Percentiles rank a stretch among this genome's conserved stretches.
phyloP scores from a whole-genome alignment of 2,888 invertebrate species.

The Willowsia nigromaculata region DNA sequence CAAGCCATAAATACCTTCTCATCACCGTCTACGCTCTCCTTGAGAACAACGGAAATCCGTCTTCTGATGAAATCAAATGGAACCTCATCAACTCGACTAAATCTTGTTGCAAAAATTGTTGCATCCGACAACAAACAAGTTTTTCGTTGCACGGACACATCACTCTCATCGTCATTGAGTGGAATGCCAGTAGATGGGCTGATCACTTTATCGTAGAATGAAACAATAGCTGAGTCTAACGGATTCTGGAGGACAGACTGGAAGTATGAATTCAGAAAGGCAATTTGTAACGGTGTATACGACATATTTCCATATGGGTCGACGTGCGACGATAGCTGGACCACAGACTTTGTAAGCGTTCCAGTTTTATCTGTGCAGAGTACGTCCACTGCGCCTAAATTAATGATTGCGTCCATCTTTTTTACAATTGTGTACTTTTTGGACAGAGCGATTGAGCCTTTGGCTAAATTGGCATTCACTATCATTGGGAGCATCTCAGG shows the following conservation, averaged over 20 bases:
- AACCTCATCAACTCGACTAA: constrained; percentile 60
- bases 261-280: constrained; percentile 68
- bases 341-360: constrained; percentile 58
- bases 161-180: background rate
- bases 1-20: constrained; percentile 34
- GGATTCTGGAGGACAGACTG: constrained; percentile 60
- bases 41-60: constrained; percentile 57
- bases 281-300: constrained; percentile 28
- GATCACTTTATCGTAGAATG: background rate
- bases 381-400: constrained; percentile 64
- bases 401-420: constrained; percentile 65
- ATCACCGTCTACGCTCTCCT: background rate
- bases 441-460: constrained; percentile 49
- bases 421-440: constrained; percentile 64
- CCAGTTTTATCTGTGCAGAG: constrained; percentile 71
- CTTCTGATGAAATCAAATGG: constrained; percentile 68
- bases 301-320: constrained; percentile 38
- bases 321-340: constrained; percentile 18
- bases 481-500: constrained; percentile 73
- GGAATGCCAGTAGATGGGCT: background rate
- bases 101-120: background rate
- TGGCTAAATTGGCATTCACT: constrained; percentile 61
- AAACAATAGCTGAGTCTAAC: constrained; percentile 61
- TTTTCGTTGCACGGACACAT: background rate
- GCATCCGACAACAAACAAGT: background rate